These are phyloP conservation scores for Bombylius major DNA, from an alignment of 2,888 invertebrate genomes.

Conservation along the genomic window DNA sequence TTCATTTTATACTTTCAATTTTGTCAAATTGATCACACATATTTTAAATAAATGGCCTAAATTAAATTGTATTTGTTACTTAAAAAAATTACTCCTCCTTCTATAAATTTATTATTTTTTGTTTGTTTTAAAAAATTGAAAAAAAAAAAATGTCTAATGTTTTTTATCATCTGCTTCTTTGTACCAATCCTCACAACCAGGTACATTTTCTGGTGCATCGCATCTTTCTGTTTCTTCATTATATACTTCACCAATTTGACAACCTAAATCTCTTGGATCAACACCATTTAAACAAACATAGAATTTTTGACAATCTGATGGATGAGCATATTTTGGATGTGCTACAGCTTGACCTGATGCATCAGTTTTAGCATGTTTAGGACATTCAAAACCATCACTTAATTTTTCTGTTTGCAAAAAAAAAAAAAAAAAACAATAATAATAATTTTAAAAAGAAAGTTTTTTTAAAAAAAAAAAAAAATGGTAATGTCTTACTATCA, in stretches of 20 bases:
- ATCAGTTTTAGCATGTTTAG: constrained; percentile 53
- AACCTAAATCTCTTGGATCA: constrained; percentile 78
- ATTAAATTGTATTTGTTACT: too few species aligned
- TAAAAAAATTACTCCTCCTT: too few species aligned
- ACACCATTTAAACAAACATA: constrained; percentile 79
- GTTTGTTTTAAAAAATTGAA: too few species aligned
- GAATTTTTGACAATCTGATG: constrained; percentile 81
- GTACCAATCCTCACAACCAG: constrained; percentile 88
- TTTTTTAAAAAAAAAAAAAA: too few species aligned
- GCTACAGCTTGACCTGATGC: constrained; percentile 57
- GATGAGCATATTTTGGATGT: constrained; percentile 77
- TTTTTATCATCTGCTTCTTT: constrained; percentile 47
- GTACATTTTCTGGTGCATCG: constrained; percentile 81
- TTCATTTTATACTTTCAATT: too few species aligned
- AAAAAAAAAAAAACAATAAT: neutral
- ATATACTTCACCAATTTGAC: constrained; percentile 80
- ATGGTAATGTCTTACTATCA: constrained; percentile 37
- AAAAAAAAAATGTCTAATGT: neutral
- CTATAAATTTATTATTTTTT: too few species aligned
- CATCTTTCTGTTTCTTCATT: constrained; percentile 74
- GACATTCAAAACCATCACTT: constrained; percentile 77
- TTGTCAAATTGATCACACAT: too few species aligned
- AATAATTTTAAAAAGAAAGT: neutral
- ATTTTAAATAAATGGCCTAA: too few species aligned
- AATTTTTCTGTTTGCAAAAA: constrained; percentile 47